Evolutionary conservation across 1,140 invertebrate species (phyloP).

Genomic region (Globodera ellingtonae): DNA sequence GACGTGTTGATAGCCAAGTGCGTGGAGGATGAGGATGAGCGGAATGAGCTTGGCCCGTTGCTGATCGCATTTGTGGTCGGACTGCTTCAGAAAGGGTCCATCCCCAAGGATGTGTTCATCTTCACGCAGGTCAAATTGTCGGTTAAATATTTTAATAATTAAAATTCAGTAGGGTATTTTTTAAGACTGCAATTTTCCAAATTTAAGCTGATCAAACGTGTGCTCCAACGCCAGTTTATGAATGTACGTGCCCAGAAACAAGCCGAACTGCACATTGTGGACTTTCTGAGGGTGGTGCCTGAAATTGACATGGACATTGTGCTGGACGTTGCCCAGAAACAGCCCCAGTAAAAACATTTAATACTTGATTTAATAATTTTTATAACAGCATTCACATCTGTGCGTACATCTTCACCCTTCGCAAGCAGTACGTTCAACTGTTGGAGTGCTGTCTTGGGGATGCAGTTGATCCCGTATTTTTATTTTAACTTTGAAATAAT

Average conservation of each 20-base stretch:
- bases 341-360: slow-evolving; percentile 41
- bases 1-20: slow-evolving; percentile 44
- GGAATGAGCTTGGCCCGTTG: slow-evolving; percentile 36
- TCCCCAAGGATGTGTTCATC: slow-evolving; percentile 32
- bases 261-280: slow-evolving; percentile 34
- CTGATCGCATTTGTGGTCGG: slow-evolving; percentile 39
- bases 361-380: slow-evolving; percentile 10
- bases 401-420: slow-evolving; percentile 48
- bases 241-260: slow-evolving; percentile 29
- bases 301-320: slow-evolving; percentile 39
- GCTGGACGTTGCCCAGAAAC: slow-evolving; percentile 29
- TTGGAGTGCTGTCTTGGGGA: slow-evolving; percentile 47
- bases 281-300: slow-evolving; percentile 32
- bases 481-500: slow-evolving; percentile 6
- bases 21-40: slow-evolving; percentile 35
- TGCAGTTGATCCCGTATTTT: slow-evolving; percentile 25
- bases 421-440: slow-evolving; percentile 45
- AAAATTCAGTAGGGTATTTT: not conserved
- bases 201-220: slow-evolving; percentile 30
- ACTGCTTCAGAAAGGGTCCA: slow-evolving; percentile 41
- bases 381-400: slow-evolving; percentile 50
- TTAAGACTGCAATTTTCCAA: not conserved
- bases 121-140: slow-evolving; percentile 31
- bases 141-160: not conserved
- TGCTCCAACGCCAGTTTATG: not conserved